These are phyloP conservation scores for Acinonyx jubatus DNA, from an alignment of 2,113 vertebrate genomes.

Conservation along the genomic window DNA sequence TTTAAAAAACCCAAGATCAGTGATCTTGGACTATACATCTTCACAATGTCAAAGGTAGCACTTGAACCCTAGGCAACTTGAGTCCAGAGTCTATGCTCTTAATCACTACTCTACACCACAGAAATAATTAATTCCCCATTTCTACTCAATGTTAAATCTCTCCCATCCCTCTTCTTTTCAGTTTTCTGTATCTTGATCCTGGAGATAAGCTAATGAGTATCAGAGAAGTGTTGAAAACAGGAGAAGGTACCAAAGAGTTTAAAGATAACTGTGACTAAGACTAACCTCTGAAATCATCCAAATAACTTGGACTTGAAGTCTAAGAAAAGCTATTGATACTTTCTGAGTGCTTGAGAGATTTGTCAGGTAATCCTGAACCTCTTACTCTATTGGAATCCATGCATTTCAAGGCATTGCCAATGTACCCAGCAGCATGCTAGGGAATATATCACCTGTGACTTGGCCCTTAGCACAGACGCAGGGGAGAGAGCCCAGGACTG, in stretches of 20 bases:
- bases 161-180: neutral
- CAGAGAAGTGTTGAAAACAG: neutral
- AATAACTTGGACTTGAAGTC: neutral
- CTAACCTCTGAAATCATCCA: neutral
- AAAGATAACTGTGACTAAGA: neutral
- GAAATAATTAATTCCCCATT: neutral
- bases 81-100: neutral
- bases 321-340: neutral
- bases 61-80: neutral
- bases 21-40: neutral
- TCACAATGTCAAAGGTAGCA: neutral
- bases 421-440: neutral
- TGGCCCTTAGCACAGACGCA: neutral
- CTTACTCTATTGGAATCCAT: neutral
- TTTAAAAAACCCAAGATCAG: neutral
- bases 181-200: neutral
- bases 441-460: neutral
- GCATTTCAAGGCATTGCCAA: neutral
- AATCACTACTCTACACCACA: neutral
- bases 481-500: neutral
- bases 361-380: neutral
- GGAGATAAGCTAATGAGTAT: neutral
- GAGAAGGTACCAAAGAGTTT: neutral
- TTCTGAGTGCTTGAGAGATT: neutral
- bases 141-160: neutral